phyloP scores from a whole-genome alignment of 1,140 invertebrate genomes.

The Drosophila rufa region DNA sequence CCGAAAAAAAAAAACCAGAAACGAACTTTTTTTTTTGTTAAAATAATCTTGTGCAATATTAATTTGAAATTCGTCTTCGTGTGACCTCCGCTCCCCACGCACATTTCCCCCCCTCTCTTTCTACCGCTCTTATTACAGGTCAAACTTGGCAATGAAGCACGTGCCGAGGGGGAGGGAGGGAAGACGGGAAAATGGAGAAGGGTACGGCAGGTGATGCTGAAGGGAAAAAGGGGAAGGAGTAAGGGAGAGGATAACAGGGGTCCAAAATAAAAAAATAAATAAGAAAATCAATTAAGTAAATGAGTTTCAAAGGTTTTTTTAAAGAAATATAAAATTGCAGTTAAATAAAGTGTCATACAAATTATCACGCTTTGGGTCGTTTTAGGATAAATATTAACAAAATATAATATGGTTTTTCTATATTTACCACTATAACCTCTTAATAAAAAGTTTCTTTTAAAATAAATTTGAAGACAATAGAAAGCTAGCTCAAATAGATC shows the following conservation, averaged over 20 bases:
- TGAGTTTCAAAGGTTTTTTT: no score
- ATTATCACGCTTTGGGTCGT: no score
- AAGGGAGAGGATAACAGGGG: constrained; percentile 24
- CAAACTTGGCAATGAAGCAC: constrained; percentile 10
- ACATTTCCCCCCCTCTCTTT: no score
- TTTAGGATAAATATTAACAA: no score
- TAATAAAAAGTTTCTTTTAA: no score
- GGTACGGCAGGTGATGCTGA: constrained; percentile 7
- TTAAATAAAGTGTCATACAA: no score
- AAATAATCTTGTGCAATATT: constrained; percentile 72
- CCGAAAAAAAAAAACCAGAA: constrained; percentile 13
- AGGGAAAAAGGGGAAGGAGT: neutral
- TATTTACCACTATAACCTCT: no score
- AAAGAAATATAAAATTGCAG: no score
- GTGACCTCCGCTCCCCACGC: no score
- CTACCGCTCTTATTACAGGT: neutral
- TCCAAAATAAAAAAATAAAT: neutral
- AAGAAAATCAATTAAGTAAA: neutral
- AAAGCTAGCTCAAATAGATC: no score
- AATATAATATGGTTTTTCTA: no score
- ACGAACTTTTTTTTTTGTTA: constrained; percentile 28
- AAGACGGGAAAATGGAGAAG: neutral
- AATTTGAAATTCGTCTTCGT: constrained; percentile 52
- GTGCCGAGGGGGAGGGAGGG: neutral
- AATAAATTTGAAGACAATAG: no score